phyloP scores from a whole-genome alignment of 2,888 invertebrate species.

The Sympetrum striolatum region DNA sequence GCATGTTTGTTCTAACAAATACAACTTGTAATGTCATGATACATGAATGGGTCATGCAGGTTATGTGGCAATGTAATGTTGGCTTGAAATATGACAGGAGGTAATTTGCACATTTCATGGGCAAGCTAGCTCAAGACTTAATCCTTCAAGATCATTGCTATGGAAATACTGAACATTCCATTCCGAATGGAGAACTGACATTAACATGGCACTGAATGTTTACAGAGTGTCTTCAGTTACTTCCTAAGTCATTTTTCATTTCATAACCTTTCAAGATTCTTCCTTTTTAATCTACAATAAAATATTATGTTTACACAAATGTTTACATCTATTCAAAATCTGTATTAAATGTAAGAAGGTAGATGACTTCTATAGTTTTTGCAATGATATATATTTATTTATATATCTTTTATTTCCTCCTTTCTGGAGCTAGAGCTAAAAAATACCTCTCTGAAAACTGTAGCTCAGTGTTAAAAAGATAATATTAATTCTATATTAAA shows the following conservation, averaged over 20 bases:
- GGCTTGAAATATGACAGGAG: slow-evolving; percentile 6
- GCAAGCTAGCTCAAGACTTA: background rate
- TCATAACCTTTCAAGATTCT: background rate
- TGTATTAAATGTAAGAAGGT: background rate
- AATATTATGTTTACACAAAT: background rate
- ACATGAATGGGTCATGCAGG: background rate
- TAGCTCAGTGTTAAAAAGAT: background rate
- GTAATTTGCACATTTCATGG: background rate
- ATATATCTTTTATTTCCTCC: background rate
- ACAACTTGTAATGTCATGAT: background rate
- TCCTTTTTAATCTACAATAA: background rate
- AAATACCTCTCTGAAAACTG: background rate
- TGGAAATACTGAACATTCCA: background rate
- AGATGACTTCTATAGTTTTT: background rate
- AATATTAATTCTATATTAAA: background rate
- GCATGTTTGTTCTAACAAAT: background rate
- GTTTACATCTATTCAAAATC: background rate
- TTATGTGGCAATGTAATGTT: background rate
- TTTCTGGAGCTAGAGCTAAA: background rate
- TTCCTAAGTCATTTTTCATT: background rate
- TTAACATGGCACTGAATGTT: background rate
- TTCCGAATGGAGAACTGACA: background rate
- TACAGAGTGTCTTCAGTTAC: background rate
- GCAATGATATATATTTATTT: background rate
- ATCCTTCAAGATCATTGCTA: background rate